Conservation (phyloP, 2,113 vertebrate species). For the Planiliza haematocheilus region DNA sequence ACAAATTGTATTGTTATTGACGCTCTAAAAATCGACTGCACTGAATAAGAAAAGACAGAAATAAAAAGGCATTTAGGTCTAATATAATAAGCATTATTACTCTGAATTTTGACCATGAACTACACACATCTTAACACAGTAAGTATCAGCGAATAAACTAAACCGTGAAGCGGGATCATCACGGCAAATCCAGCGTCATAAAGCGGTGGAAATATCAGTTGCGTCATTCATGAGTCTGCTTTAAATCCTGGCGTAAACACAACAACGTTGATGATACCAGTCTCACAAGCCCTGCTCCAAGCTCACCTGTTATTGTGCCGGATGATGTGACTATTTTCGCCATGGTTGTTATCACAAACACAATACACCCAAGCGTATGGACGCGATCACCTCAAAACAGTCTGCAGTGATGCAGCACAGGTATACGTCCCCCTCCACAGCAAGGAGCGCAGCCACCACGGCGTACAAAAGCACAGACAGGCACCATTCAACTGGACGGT, state of each 20-base stretch:
- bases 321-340: slow-evolving; percentile 65
- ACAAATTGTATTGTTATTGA: too few relatives aligned
- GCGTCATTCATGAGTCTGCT: slow-evolving; percentile 63
- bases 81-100: neutral
- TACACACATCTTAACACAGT: neutral
- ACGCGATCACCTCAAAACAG: slow-evolving; percentile 45
- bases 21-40: neutral
- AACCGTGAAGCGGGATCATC: slow-evolving; percentile 24
- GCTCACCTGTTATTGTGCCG: slow-evolving; percentile 70
- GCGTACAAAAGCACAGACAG: neutral
- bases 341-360: slow-evolving; percentile 62
- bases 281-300: neutral
- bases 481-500: slow-evolving; percentile 13
- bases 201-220: slow-evolving; percentile 55
- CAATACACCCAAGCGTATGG: slow-evolving; percentile 20
- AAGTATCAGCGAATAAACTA: slow-evolving; percentile 3
- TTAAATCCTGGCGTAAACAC: slow-evolving; percentile 30
- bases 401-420: slow-evolving; percentile 63
- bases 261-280: neutral
- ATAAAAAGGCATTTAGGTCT: slow-evolving; percentile 25
- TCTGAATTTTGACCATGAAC: neutral
- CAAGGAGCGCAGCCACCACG: slow-evolving; percentile 15
- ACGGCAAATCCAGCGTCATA: slow-evolving; percentile 12
- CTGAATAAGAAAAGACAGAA: neutral
- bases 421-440: slow-evolving; percentile 44